phyloP scores from a whole-genome alignment of 2,888 invertebrate species.

The Orthosia incerta region DNA sequence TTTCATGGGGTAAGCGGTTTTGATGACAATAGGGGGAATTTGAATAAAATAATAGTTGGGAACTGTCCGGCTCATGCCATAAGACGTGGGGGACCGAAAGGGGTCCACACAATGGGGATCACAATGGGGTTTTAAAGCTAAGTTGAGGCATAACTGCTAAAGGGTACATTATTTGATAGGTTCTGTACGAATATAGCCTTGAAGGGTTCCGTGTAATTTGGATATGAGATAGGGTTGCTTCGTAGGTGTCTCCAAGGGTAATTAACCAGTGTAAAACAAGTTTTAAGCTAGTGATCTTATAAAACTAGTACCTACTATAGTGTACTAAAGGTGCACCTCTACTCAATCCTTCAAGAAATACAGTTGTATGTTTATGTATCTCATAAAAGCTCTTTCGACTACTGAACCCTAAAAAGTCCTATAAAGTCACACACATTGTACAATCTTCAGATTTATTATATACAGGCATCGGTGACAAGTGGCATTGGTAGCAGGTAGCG shows the following conservation, averaged over 20 bases:
- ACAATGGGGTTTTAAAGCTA: slow-evolving; percentile 74
- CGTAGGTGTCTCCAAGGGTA: slow-evolving; percentile 1
- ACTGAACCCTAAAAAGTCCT: background rate
- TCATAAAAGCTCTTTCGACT: background rate
- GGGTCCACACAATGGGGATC: slow-evolving; percentile 73
- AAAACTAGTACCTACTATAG: too few species aligned
- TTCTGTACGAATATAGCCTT: slow-evolving; percentile 24
- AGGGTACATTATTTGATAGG: slow-evolving; percentile 77
- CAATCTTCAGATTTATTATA: background rate
- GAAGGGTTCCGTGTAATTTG: slow-evolving; percentile 3
- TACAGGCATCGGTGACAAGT: too few species aligned
- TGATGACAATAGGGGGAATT: slow-evolving; percentile 79
- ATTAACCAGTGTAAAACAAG: background rate
- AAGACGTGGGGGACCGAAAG: slow-evolving; percentile 68
- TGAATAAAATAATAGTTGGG: slow-evolving; percentile 87
- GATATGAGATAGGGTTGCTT: background rate
- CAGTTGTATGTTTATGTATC: too few species aligned
- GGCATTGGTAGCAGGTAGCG: too few species aligned
- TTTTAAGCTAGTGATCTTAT: too few species aligned
- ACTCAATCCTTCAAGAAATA: too few species aligned
- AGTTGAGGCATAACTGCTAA: slow-evolving; percentile 65
- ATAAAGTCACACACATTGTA: too few species aligned
- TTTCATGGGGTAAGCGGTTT: slow-evolving; percentile 72
- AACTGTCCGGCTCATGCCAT: slow-evolving; percentile 77
- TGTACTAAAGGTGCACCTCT: too few species aligned